Evolutionary conservation across 2,113 vertebrate genomes (phyloP).

Genomic region (Pleuronectes platessa): DNA sequence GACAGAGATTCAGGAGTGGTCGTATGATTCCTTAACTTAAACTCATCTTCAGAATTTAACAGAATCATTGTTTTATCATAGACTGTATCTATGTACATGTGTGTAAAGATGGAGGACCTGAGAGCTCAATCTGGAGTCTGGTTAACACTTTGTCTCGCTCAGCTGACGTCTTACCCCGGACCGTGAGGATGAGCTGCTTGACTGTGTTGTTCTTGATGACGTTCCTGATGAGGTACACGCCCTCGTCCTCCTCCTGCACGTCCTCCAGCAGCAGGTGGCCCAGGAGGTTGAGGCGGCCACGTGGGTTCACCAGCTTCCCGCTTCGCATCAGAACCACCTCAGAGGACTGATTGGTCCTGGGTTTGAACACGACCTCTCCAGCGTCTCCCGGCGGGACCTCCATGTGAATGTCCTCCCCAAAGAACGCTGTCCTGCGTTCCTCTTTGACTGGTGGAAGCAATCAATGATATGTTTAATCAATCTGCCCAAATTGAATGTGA

Average conservation of each 20-base stretch:
- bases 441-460: conserved; percentile 62
- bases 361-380: conserved; percentile 71
- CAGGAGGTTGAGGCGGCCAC: conserved; percentile 45
- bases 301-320: conserved; percentile 29
- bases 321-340: conserved; percentile 64
- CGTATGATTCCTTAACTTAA: too few species aligned
- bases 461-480: background rate
- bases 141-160: background rate
- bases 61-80: too few species aligned
- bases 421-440: conserved; percentile 73
- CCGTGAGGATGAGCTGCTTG: conserved; percentile 64
- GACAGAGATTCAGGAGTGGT: background rate
- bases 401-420: conserved; percentile 80
- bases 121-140: too few species aligned
- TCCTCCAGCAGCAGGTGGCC: conserved; percentile 77
- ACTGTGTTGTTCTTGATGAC: conserved; percentile 10
- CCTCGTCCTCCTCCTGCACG: conserved; percentile 80
- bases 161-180: conserved; percentile 64
- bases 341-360: conserved; percentile 15
- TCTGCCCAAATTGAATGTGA: background rate
- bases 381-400: conserved; percentile 41
- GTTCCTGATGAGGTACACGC: conserved; percentile 74
- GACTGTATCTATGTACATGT: too few species aligned
- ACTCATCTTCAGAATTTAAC: too few species aligned
- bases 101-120: too few species aligned